Evolutionary conservation across 2,113 vertebrate genomes (phyloP).

Genomic region (Pseudopipra pipra): DNA sequence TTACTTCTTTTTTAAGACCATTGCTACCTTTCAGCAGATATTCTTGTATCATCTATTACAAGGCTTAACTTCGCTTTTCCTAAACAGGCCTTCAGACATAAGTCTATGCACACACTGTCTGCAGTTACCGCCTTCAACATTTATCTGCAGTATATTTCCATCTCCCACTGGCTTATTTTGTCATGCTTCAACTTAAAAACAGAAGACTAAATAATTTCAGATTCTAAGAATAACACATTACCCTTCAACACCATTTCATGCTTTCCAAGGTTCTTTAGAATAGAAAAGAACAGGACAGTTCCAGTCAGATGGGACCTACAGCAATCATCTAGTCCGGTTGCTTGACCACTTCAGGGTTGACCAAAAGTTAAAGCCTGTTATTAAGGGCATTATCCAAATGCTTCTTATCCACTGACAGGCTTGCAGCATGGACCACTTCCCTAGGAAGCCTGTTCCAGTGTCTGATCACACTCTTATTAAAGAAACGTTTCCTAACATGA

Average conservation of each 20-base stretch:
- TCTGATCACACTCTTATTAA: neutral
- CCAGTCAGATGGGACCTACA: neutral
- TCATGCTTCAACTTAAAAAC: neutral
- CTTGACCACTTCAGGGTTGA: neutral
- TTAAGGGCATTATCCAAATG: neutral
- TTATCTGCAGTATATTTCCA: neutral
- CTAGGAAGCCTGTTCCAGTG: neutral
- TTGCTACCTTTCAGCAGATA: neutral
- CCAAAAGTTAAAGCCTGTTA: neutral
- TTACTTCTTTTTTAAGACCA: neutral
- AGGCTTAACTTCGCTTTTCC: neutral
- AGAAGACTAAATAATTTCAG: neutral
- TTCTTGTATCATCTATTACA: neutral
- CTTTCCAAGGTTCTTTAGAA: neutral
- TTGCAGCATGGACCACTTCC: neutral
- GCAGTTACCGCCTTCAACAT: neutral
- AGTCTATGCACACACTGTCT: neutral
- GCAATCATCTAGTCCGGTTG: accelerated
- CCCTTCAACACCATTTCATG: neutral
- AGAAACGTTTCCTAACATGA: neutral
- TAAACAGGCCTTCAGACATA: neutral
- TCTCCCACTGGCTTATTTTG: neutral
- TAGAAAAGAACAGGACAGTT: neutral
- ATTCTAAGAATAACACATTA: neutral
- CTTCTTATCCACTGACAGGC: neutral